These are phyloP conservation scores for Microcebus ravelobensis DNA, from an alignment of 2,113 vertebrate genomes.

Conservation along the genomic window DNA sequence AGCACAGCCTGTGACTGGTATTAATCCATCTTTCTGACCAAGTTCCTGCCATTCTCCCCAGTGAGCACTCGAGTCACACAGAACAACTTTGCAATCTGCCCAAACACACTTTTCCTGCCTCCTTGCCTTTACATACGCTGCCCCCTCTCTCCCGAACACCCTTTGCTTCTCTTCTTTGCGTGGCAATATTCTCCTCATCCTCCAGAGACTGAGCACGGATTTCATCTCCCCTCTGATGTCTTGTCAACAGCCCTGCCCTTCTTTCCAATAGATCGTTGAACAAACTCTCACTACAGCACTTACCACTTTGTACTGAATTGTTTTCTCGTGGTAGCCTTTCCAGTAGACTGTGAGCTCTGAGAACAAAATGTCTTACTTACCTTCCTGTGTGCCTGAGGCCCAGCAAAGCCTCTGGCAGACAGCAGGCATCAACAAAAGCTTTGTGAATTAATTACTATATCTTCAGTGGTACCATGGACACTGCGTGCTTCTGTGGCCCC, in stretches of 20 bases:
- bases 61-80: background rate
- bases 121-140: background rate
- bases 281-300: background rate
- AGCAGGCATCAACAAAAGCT: background rate
- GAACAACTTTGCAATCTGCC: background rate
- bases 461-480: background rate
- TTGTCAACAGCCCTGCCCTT: background rate
- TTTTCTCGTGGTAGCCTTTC: background rate
- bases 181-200: background rate
- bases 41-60: background rate
- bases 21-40: background rate
- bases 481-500: background rate
- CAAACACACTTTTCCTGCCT: background rate
- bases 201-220: background rate
- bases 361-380: background rate
- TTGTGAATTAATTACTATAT: background rate
- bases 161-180: background rate
- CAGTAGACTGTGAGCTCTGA: background rate
- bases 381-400: background rate
- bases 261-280: too few species aligned
- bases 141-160: background rate
- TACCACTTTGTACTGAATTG: background rate
- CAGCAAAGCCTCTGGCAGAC: background rate
- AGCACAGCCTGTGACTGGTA: too few species aligned
- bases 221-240: background rate